Evolutionary conservation across 2,888 invertebrate species (phyloP), one percentile per base, ranked within the genome.

Genomic region (Aleiodes leptofemur): DNA sequence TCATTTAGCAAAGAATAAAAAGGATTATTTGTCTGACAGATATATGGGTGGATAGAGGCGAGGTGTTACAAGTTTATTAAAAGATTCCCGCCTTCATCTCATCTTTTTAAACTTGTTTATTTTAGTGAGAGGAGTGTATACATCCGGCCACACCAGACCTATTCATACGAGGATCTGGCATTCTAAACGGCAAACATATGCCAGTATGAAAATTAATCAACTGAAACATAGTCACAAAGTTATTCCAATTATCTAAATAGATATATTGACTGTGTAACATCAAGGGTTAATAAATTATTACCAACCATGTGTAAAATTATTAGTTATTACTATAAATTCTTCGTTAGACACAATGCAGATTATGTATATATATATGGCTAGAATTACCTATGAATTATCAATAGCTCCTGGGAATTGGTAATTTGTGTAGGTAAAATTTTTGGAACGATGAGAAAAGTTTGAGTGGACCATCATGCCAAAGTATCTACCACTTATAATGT

Each of bases 21-120:
- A 31, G 7, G 59, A 59, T 59, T 59, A 34, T 34, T 59, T 38
- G n/a, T 34, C 51, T n/a, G 59, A 59, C 59, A 34, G 59, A 57
- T 57, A 57, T 57, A 57, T 57, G 29, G 57, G 57, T 13, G 51
- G 43, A 43, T 14, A 51, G 61, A 16, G 14, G 61, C 38, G 38
- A 38, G 61, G 61, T 34, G 34, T 38, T 61, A 69, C 64, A 53
- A 55, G 66, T 74, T 74, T 74, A 74, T 74, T 74, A 74, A 74
- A 74, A 70, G 74, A 74, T 70, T 23, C 59, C 38, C 16, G 23
- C 56, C 38, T 38, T 11, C 31, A 70, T 70, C 70, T 55, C 34
- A 53, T 61, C 51, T 23, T 59, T 66, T 34, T 34, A 43, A 23
- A 70, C 31, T 55, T n/a, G 70, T 70, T 74, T 74, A 74, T 74